Evolutionary conservation across 2,113 vertebrate genomes (phyloP), one percentile per base, ranked within the genome.

Genomic region (Eptesicus fuscus): DNA sequence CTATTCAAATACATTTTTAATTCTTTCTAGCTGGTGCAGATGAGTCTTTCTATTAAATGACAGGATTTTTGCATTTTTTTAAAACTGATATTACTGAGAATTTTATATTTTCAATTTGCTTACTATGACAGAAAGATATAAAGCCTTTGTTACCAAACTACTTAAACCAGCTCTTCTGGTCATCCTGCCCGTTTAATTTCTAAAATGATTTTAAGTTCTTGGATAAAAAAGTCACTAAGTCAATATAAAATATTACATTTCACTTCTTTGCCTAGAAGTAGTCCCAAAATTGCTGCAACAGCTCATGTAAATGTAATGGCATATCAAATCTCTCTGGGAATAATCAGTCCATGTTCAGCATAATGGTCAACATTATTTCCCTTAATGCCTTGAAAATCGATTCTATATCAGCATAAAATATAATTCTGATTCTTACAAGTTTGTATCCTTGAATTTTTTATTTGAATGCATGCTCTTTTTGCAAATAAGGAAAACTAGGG

Each of bases 351-450:
- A 65, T 73, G 9, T 88, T 93, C 83, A 95, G 37, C 63, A 53
- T 70, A 91, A 95, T 56, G 18, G 17, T 83, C 91, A n/a, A 51
- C 69, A 93, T 96, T 74, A 96, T 90, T 93, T 83, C 23, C n/a
- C n/a, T 89, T 93, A 90, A 93, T 22, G 86, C 17, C 11, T 80
- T 87, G 4, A 80, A 91, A 93, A 93, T 93, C 10, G 77, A 32
- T 83, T 96, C 37, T 69, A 17, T 56, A 30, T 95, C 61, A 83
- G 40, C 35, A 65, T 73, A 83, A 82, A 49, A 42, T 82, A 89
- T 91, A 90, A 71, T 47, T 77, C 6, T 91, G 10, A 37, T 91
- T 49, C 32, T 76, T 49, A 49, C 1, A 49, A 22, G 20, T 83
- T 87, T 44, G 7, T 84, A 35, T 82, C 13, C n/a, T 91, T 91